Conservation (phyloP, 2,797 vertebrate species). For the Poecilia wingei region DNA sequence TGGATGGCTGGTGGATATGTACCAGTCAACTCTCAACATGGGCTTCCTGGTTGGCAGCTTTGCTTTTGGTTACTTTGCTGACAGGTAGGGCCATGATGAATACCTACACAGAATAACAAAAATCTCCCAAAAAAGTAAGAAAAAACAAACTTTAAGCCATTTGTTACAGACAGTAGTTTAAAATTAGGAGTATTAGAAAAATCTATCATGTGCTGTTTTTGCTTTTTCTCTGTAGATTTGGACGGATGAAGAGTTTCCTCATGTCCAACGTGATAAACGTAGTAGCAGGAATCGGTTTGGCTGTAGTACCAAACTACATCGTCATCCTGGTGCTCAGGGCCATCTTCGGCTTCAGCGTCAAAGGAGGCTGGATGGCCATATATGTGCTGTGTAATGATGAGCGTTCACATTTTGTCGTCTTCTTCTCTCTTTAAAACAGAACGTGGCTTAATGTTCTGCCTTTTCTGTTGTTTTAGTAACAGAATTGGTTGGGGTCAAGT, state of each 20-base stretch:
- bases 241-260: constrained; percentile 86
- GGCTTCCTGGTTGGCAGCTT: constrained; percentile 90
- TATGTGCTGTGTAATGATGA: constrained; percentile 88
- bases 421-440: background rate
- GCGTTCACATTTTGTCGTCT: background rate
- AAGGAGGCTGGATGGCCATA: constrained; percentile 90
- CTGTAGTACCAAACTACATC: constrained; percentile 85
- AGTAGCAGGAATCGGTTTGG: constrained; percentile 83
- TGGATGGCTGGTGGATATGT: constrained; percentile 90
- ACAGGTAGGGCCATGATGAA: constrained; percentile 80
- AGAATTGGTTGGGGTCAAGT: constrained; percentile 92
- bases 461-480: constrained; percentile 81
- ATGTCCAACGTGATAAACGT: constrained; percentile 83
- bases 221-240: constrained; percentile 80
- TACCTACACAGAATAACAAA: background rate
- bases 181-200: background rate
- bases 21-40: constrained; percentile 86
- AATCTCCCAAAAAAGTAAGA: background rate
- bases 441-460: background rate
- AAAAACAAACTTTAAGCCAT: background rate
- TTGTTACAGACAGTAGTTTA: background rate
- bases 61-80: constrained; percentile 88
- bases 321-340: constrained; percentile 87
- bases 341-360: constrained; percentile 87
- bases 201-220: background rate